Conservation (phyloP, 2,888 invertebrate genomes). For the Tridacna gigas region DNA sequence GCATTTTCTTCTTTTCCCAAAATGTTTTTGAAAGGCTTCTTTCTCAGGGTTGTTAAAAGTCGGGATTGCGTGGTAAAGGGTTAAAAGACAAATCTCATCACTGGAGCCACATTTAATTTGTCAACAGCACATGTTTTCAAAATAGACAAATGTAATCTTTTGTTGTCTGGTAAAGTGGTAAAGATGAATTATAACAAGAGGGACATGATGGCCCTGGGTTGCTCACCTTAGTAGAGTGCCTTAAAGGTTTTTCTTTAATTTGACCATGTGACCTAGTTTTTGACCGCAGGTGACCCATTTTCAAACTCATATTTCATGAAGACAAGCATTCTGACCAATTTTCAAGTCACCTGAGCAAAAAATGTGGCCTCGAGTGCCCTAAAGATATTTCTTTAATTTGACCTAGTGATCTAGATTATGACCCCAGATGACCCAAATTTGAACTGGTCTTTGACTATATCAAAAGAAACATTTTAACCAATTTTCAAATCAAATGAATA, state of each 20-base stretch:
- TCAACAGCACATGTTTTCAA: neutral
- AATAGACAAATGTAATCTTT: neutral
- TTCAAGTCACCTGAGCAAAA: neutral
- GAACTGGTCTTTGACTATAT: neutral
- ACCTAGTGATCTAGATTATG: neutral
- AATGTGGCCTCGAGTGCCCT: neutral
- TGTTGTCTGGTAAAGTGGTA: neutral
- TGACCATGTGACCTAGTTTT: neutral
- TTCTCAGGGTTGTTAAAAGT: no score
- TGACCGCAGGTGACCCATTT: neutral
- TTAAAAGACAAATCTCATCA: no score
- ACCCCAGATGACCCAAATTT: neutral
- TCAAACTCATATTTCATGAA: neutral
- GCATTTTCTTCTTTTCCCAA: no score
- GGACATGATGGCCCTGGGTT: slow-evolving; percentile 3
- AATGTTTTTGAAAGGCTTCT: no score
- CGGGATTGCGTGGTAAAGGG: no score
- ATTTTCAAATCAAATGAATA: neutral
- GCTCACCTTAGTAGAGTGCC: slow-evolving; percentile 2
- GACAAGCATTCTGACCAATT: neutral
- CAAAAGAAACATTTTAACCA: neutral
- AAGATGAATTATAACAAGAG: neutral
- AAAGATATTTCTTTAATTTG: neutral
- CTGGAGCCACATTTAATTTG: neutral
- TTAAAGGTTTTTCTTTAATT: neutral